These are phyloP conservation scores for Sympetrum striolatum DNA, from an alignment of 2,888 invertebrate genomes.

Conservation along the genomic window DNA sequence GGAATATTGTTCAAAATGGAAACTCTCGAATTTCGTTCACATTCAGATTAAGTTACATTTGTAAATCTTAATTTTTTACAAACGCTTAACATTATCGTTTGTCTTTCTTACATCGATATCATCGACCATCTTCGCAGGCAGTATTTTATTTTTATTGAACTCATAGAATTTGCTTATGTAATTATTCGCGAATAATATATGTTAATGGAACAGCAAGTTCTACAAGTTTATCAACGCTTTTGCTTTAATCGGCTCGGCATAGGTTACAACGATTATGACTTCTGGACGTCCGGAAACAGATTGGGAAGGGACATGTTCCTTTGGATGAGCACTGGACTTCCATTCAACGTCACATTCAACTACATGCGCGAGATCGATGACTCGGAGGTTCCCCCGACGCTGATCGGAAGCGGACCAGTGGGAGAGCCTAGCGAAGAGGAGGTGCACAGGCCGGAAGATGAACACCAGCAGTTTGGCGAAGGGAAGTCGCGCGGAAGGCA, in stretches of 20 bases:
- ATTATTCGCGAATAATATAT: too few relatives aligned
- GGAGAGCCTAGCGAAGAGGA: conserved; percentile 3
- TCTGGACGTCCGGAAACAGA: conserved; percentile 89
- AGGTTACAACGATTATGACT: conserved; percentile 81
- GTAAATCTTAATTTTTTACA: too few relatives aligned
- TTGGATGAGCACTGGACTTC: conserved; percentile 89
- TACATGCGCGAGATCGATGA: conserved; percentile 64
- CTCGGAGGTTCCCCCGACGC: conserved; percentile 1
- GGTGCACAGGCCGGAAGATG: neutral
- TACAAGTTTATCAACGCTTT: neutral
- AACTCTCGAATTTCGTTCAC: too few relatives aligned
- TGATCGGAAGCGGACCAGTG: conserved; percentile 8
- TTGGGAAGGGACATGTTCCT: conserved; percentile 86
- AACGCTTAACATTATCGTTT: too few relatives aligned
- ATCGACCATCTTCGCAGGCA: too few relatives aligned
- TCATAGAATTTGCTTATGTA: too few relatives aligned
- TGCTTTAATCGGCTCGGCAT: conserved; percentile 43
- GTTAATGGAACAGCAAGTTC: too few relatives aligned
- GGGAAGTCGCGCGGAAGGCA: conserved; percentile 14
- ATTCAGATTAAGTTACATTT: too few relatives aligned
- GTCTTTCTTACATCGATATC: too few relatives aligned
- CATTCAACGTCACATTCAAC: conserved; percentile 88
- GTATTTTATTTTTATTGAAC: too few relatives aligned
- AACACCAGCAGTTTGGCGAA: neutral
- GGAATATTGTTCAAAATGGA: too few relatives aligned